Evolutionary conservation across 2,797 vertebrate species (phyloP), one percentile per base, ranked within the genome.

Genomic region (Microctenopoma lineatum): DNA sequence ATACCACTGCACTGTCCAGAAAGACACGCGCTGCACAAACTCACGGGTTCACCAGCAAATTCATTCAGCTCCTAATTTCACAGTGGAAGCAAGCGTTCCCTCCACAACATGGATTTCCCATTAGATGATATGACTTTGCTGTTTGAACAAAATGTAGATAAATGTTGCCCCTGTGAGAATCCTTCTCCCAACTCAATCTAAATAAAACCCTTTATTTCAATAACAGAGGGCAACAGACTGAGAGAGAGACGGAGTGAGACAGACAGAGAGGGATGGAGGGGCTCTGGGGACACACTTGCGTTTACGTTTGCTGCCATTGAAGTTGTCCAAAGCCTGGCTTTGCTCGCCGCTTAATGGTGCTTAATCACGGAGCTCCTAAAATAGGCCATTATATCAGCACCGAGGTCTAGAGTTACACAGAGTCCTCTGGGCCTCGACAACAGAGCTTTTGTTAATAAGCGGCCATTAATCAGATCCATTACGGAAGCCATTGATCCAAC

Each of bases 351-450:
- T 87, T 89, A 93, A 90, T 92, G 90, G 90, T 68, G 82, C 81
- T 92, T 94, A 94, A 94, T 95, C 93, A 94, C 78, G 66, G 89
- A 81, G 87, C 83, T 87, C 81, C 68, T 88, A 91, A 94, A 95
- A 89, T 84, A 91, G 87, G 77, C 90, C 88, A 92, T 93, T 94
- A 94, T 85, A 91, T 87, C 87, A 87, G 85, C 83, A 59, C 59
- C 48, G 84, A 56, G 87, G 82, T 92, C 87, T 90, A 87, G 88
- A 79, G 75, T 92, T 89, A 91, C 88, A 83, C 63, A 27, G 80
- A 77, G 80, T 84, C 91, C 88, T 81, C 81, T 21, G 91, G 91
- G 88, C 66, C 83, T 34, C 58, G 75, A 93, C 90, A 93, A 88
- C 88, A 87, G 89, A 79, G 88, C 90, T 91, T 90, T 91, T 93